Evolutionary conservation across 2,888 invertebrate species (phyloP).

Genomic region (Xanthostigma xanthostigma): DNA sequence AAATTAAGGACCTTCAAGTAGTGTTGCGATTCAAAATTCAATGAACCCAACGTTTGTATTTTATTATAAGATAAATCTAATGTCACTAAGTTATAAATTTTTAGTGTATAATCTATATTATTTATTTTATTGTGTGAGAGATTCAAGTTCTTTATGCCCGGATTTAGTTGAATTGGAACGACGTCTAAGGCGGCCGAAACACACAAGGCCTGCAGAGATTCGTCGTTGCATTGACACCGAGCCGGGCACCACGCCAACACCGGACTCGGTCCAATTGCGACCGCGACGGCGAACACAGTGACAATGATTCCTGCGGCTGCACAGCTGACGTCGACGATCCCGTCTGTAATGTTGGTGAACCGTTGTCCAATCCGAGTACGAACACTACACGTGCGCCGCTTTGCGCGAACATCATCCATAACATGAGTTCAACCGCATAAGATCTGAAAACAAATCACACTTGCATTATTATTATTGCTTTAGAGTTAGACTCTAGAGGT

Average conservation of each 20-base stretch:
- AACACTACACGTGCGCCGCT: too few relatives aligned
- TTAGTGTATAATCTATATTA: constrained; percentile 60
- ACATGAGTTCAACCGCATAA: too few relatives aligned
- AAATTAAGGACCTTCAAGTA: constrained; percentile 61
- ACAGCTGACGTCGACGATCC: background rate
- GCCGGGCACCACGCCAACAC: constrained; percentile 45
- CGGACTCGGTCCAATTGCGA: background rate
- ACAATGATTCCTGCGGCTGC: background rate
- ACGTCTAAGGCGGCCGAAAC: constrained; percentile 65
- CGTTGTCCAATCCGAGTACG: background rate
- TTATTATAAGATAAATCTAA: constrained; percentile 73
- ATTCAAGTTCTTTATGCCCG: constrained; percentile 68
- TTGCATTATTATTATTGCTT: too few relatives aligned
- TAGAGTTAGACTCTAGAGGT: too few relatives aligned
- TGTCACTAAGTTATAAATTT: constrained; percentile 64
- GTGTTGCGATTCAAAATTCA: constrained; percentile 65
- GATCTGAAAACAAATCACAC: too few relatives aligned
- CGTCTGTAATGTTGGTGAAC: background rate
- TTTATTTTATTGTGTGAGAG: constrained; percentile 72
- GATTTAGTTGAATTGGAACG: constrained; percentile 80
- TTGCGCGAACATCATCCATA: too few relatives aligned
- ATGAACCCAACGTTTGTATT: constrained; percentile 63
- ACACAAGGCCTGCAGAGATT: constrained; percentile 62
- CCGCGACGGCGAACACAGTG: background rate
- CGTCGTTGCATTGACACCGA: constrained; percentile 68